A percentile compares a stretch with the other conserved stretches of the same genome.
These are phyloP conservation scores for Oreochromis grahami DNA, from an alignment of 2,797 vertebrate species.

Conservation along the genomic window DNA sequence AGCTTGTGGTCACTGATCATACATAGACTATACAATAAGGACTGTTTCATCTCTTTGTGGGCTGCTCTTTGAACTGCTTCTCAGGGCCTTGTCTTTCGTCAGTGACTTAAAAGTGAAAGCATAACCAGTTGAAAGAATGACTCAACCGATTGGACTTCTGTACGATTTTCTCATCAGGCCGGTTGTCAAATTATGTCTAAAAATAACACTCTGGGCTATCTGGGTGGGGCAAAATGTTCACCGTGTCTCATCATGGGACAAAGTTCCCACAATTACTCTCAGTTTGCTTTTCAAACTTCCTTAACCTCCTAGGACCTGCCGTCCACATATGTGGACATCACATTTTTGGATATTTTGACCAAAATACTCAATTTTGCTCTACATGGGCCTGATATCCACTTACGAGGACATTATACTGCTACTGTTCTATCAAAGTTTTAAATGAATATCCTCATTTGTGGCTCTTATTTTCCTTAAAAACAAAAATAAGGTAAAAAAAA, in stretches of 20 bases:
- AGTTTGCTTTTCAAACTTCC: background rate
- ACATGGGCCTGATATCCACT: too few relatives aligned
- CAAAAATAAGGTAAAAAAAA: too few relatives aligned
- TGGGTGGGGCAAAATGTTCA: background rate
- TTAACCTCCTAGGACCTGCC: background rate
- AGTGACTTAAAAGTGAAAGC: background rate
- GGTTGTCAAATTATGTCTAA: conserved; percentile 32
- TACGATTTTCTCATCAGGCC: background rate
- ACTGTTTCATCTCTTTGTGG: background rate
- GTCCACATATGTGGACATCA: too few relatives aligned
- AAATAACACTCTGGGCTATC: conserved; percentile 2
- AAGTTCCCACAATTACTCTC: background rate
- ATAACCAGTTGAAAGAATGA: background rate
- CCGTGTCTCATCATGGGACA: background rate
- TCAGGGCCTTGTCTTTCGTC: background rate
- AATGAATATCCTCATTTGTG: too few relatives aligned
- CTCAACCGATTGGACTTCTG: background rate
- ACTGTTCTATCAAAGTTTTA: too few relatives aligned
- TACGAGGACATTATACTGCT: too few relatives aligned
- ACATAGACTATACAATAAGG: background rate
- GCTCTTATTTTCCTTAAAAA: too few relatives aligned
- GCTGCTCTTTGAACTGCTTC: background rate
- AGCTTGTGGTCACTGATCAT: background rate
- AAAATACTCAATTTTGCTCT: too few relatives aligned
- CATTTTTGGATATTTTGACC: too few relatives aligned